These are phyloP conservation scores for Chaenodraco wilsoni DNA, from an alignment of 2,797 vertebrate species.

Conservation along the genomic window DNA sequence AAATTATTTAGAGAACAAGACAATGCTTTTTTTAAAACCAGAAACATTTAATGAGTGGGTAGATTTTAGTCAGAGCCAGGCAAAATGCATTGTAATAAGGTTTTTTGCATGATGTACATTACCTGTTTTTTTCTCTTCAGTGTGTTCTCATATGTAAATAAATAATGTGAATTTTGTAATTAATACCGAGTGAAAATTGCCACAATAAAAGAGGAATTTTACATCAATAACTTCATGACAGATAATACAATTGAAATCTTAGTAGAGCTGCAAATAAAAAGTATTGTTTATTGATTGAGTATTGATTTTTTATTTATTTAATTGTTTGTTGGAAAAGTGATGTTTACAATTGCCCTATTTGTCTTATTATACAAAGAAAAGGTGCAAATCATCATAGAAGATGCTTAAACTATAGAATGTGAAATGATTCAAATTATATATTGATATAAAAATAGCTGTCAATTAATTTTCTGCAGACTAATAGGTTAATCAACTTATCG, in stretches of 20 bases:
- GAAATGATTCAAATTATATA: background rate
- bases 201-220: background rate
- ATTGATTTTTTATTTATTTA: no score
- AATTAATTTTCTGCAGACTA: background rate
- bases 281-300: background rate
- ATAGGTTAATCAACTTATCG: background rate
- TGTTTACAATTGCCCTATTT: background rate
- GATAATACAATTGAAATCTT: background rate
- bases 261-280: background rate
- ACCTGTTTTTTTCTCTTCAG: background rate
- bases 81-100: background rate
- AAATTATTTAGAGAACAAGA: constrained; percentile 32
- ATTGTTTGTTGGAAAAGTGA: background rate
- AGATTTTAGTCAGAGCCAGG: background rate
- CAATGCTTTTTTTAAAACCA: background rate
- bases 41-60: background rate
- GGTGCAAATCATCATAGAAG: background rate
- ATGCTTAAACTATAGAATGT: background rate
- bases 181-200: background rate
- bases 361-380: background rate
- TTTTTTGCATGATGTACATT: background rate
- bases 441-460: background rate
- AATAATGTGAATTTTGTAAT: background rate
- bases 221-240: background rate
- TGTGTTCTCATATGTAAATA: background rate